Evolutionary conservation across 2,797 vertebrate species (phyloP).

Genomic region (Prionace glauca): DNA sequence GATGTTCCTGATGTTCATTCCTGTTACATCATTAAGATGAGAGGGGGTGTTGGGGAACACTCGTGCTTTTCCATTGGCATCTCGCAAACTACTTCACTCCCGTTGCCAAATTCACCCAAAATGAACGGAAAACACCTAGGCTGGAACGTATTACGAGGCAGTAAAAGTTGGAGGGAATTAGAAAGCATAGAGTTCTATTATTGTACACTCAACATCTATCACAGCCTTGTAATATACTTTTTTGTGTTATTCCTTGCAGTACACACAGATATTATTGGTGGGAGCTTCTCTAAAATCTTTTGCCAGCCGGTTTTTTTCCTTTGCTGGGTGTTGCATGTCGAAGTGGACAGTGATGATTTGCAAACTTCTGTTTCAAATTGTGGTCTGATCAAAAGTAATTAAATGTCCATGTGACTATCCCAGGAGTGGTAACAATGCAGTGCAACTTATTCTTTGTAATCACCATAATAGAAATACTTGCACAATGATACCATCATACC

Average conservation of each 20-base stretch:
- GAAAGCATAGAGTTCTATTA: not conserved
- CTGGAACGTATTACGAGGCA: not conserved
- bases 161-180: not conserved
- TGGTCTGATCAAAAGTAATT: not conserved
- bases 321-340: not conserved
- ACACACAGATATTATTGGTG: not conserved
- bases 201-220: not conserved
- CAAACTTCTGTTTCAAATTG: conserved; percentile 17
- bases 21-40: too few species aligned
- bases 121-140: not conserved
- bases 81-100: too few species aligned
- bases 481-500: not conserved
- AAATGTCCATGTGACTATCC: not conserved
- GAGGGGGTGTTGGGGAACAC: too few species aligned
- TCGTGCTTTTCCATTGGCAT: too few species aligned
- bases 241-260: not conserved
- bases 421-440: not conserved
- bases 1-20: too few species aligned
- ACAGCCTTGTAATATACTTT: not conserved
- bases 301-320: not conserved
- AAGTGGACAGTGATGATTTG: not conserved
- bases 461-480: not conserved
- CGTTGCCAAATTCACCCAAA: too few species aligned
- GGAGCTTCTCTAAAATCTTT: not conserved
- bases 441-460: not conserved